Base-by-base conservation (phyloP, 2,888 invertebrate genomes). In the Eupithecia abbreviata region DNA sequence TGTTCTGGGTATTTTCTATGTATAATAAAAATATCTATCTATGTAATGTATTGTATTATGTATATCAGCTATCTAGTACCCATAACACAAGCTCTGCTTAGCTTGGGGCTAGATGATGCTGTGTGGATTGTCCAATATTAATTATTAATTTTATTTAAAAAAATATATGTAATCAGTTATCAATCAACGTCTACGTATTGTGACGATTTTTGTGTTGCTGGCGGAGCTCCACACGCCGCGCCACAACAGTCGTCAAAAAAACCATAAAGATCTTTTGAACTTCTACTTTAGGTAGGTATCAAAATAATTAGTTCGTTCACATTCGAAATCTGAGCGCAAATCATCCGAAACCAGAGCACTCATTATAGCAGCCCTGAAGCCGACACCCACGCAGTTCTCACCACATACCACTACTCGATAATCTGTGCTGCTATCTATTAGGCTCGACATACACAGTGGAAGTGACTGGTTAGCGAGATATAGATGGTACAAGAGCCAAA, bases 381-480 rank as follows among this genome's bases (percentile, higher is more conserved):
- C 71, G 76, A 82, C 84, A 82, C 92, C 92, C 89, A 91, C 92
- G 87, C 89, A 85, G 85, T 90, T 91, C 91, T 89, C 90, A 91
- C 85, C 84, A 83, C 77, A 80, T 74, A 78, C 73, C 71, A 79
- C 81, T 81, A 58, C 71, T 42, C 15, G 47, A n/a, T 79, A 80
- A 76, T 75, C 80, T 82, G 80, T 80, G 73, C 62, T 77, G 68
- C 72, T 83, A 66, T 66, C 73, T 43, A 30, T 67, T 51, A 73
- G 45, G 73, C 73, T 42, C 7, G 45, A 30, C 10, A 55, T 58
- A 73, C 68, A 73, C 68, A 42, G n/a, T 7, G 51, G 42, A 30
- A 62, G 62, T 62, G 30, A 12, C 10, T 62, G 62, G 18, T 62
- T 30, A 30, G 58, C 18, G 58, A 58, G 58, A 3, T n/a, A 55